These are phyloP conservation scores for Periophthalmus magnuspinnatus DNA, from an alignment of 2,797 vertebrate genomes.

Conservation along the genomic window DNA sequence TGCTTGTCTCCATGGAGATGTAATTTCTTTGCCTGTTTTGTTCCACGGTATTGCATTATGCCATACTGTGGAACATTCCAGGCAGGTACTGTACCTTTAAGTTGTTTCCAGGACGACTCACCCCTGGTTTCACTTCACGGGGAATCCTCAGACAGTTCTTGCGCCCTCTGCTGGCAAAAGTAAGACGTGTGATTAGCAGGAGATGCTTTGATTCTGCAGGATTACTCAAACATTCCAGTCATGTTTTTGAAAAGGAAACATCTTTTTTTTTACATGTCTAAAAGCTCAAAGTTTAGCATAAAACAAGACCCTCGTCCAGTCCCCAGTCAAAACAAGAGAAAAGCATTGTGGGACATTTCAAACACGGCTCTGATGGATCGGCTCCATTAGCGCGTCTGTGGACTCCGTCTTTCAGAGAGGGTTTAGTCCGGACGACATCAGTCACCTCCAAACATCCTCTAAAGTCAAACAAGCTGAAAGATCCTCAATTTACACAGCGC, in stretches of 20 bases:
- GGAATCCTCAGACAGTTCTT: too few species aligned
- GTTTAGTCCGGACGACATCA: neutral
- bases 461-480: conserved; percentile 18
- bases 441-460: conserved; percentile 42
- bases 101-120: too few species aligned
- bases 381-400: neutral
- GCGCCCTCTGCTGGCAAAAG: too few species aligned
- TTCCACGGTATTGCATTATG: too few species aligned
- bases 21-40: too few species aligned
- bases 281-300: neutral
- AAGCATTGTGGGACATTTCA: conserved; percentile 5
- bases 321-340: neutral
- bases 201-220: too few species aligned
- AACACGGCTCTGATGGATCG: neutral
- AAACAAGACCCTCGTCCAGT: neutral
- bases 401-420: neutral
- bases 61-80: too few species aligned
- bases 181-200: too few species aligned
- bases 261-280: too few species aligned
- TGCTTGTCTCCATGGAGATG: too few species aligned
- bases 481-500: conserved; percentile 27
- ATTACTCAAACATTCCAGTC: neutral
- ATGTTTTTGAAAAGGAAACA: neutral
- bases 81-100: too few species aligned
- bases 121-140: too few species aligned